These are phyloP conservation scores for Corythornis cristatus DNA, from an alignment of 2,113 vertebrate species.

Conservation along the genomic window DNA sequence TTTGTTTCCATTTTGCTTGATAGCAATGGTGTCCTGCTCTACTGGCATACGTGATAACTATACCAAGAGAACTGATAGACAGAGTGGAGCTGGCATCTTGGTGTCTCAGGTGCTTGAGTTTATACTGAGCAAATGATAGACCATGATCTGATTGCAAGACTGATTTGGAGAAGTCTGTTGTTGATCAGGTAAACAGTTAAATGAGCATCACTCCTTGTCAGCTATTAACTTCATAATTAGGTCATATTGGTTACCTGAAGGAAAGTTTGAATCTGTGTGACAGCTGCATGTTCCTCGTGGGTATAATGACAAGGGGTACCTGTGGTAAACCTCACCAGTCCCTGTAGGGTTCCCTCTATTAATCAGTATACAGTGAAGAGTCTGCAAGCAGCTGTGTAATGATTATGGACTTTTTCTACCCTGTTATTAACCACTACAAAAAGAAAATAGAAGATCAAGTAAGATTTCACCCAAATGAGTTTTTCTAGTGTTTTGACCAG, in stretches of 20 bases:
- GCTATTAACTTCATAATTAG: not conserved
- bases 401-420: not conserved
- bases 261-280: not conserved
- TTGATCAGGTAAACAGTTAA: not conserved
- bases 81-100: not conserved
- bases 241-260: not conserved
- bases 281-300: not conserved
- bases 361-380: not conserved
- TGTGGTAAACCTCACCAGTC: not conserved
- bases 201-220: not conserved
- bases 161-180: not conserved
- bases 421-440: not conserved
- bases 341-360: not conserved
- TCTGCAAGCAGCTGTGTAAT: not conserved
- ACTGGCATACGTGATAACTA: not conserved
- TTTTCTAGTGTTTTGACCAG: slow-evolving; percentile 53
- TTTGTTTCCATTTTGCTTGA: not conserved
- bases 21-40: not conserved
- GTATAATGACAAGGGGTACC: not conserved
- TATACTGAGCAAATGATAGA: not conserved
- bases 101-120: not conserved
- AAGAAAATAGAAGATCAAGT: not conserved
- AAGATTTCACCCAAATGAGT: slow-evolving; percentile 31
- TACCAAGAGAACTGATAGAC: not conserved
- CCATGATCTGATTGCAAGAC: not conserved